phyloP scores from a whole-genome alignment of 2,888 invertebrate species.

The Amiota mariae region DNA sequence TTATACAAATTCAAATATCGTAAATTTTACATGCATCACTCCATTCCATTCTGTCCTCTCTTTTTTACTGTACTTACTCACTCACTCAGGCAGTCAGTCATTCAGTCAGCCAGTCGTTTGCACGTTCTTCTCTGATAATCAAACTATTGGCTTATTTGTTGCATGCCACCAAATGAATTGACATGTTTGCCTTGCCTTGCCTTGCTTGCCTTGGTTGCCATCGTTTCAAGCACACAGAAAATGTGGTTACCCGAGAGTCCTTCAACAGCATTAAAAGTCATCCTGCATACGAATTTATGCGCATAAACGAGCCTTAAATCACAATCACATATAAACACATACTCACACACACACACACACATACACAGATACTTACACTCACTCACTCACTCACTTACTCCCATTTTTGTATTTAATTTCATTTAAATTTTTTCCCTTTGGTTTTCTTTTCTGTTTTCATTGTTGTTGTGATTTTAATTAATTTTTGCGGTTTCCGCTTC shows the following conservation, averaged over 20 bases:
- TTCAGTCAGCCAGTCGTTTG: no score
- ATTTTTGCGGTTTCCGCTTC: slow-evolving; percentile 53
- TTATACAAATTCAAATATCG: slow-evolving; percentile 65
- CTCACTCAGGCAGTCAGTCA: not conserved
- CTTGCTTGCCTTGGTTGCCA: not conserved
- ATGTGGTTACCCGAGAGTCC: not conserved
- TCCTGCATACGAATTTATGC: slow-evolving; percentile 8
- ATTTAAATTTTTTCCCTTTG: not conserved
- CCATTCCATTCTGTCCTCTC: not conserved
- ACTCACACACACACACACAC: slow-evolving; percentile 13
- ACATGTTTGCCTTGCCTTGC: slow-evolving; percentile 38
- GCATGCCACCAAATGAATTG: slow-evolving; percentile 43
- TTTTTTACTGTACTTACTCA: not conserved
- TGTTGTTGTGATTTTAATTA: slow-evolving; percentile 62
- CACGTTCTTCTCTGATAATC: not conserved
- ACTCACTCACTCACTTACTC: slow-evolving; percentile 1
- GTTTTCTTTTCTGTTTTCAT: not conserved
- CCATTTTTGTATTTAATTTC: not conserved
- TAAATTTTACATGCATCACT: slow-evolving; percentile 46
- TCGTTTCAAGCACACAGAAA: not conserved
- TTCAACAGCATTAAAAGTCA: slow-evolving; percentile 12
- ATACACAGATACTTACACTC: slow-evolving; percentile 15
- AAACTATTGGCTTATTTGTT: slow-evolving; percentile 53
- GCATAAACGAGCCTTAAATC: slow-evolving; percentile 47
- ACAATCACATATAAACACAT: slow-evolving; percentile 31